Evolutionary conservation across 2,797 vertebrate genomes (phyloP), one percentile per base, ranked within the genome.

Genomic region (Epinephelus malabaricus): DNA sequence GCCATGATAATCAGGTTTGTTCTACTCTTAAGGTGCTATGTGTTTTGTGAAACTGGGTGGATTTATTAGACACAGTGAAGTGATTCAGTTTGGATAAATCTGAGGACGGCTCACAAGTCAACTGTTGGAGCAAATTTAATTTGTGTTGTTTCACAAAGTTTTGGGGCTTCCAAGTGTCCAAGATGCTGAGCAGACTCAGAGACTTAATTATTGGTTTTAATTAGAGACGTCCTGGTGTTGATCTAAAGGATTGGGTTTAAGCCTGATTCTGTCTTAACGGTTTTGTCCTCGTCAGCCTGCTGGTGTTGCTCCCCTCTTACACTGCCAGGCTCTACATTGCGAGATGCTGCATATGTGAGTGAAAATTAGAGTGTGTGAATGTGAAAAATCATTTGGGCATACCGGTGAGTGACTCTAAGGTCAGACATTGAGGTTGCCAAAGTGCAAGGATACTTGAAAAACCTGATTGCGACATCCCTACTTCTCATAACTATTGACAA

Each of bases 41-140:
- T 34, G 58, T 66, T 75, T 74, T 40, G 5, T 49, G 40, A 17
- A 64, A 61, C n/a, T 50, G 34, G 19, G 68, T 55, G 13, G 5
- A 50, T 61, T 58, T 21, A 67, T 74, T 34, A 49, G 7, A 51
- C 63, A 3, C 4, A 12, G 56, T 13, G 21, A 40, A 54, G 56
- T 49, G 49, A 51, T 65, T 72, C 9, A 54, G 25, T 17, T 49
- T 61, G 43, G 17, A 19, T 77, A 43, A 12, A 65, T 66, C 12
- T 58, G 27, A 55, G 30, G 23, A 49, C 51, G 73, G 47, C 14
- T 13, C 19, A 40, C 14, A 25, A 15, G 43, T 43, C 25, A 73
- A n/a, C n/a, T 17, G 15, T n/a, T 55, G 19, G 1, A 25, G 8
- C 30, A 45, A 53, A 46, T 43, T 18, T n/a, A 25, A 81, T 78